These are phyloP conservation scores for Drosophila affinis DNA, from an alignment of 2,888 invertebrate species.

Conservation along the genomic window DNA sequence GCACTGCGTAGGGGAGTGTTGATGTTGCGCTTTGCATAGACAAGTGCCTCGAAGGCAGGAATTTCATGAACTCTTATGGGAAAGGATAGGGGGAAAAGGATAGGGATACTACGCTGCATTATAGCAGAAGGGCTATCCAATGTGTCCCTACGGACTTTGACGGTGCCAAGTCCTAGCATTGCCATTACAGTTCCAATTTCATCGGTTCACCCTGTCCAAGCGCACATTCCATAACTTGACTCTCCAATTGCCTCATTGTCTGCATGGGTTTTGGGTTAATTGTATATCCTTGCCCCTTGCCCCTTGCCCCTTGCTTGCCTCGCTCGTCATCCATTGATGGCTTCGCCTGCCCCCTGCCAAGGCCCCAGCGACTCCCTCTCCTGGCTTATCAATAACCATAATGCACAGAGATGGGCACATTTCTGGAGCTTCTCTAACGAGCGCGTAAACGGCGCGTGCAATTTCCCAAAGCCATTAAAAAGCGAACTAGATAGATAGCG, in stretches of 20 bases:
- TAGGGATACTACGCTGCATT: background rate
- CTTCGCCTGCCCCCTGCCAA: slow-evolving; percentile 8
- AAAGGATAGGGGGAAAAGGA: no score
- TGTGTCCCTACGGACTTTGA: no score
- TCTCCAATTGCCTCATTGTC: slow-evolving; percentile 25
- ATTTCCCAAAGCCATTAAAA: slow-evolving; percentile 78
- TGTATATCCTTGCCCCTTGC: slow-evolving; percentile 8
- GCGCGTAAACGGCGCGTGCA: slow-evolving; percentile 78
- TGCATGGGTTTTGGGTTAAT: slow-evolving; percentile 32
- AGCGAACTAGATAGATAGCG: slow-evolving; percentile 49
- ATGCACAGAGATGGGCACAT: slow-evolving; percentile 53
- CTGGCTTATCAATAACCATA: slow-evolving; percentile 74
- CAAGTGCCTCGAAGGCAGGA: no score
- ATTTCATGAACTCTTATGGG: no score
- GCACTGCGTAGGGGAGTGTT: no score
- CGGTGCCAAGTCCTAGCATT: no score
- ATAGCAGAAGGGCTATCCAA: no score
- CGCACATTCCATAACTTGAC: background rate
- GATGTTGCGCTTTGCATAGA: no score
- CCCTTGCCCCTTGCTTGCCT: background rate
- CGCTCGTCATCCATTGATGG: slow-evolving; percentile 29
- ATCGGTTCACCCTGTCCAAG: no score
- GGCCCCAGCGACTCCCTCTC: background rate
- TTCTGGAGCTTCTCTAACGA: slow-evolving; percentile 64
- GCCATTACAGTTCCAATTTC: no score